phyloP scores from a whole-genome alignment of 1,140 invertebrate species.

The Holotrichia oblita region DNA sequence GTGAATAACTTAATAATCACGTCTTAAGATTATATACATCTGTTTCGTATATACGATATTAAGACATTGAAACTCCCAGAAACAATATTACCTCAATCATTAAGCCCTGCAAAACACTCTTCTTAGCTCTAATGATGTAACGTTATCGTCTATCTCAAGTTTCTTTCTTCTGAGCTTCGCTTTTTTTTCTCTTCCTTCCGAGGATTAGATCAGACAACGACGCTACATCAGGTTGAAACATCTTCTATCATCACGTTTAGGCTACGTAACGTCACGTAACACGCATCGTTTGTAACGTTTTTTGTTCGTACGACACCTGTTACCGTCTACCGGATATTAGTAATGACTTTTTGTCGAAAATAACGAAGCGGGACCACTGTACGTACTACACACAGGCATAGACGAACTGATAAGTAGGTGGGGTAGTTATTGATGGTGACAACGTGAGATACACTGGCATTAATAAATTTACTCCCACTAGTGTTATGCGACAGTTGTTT shows the following conservation, averaged over 20 bases:
- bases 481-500: too few relatives aligned
- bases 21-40: not conserved
- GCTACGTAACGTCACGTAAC: conserved; percentile 5
- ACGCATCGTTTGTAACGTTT: not conserved
- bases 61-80: not conserved
- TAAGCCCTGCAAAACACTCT: too few relatives aligned
- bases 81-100: too few relatives aligned
- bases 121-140: not conserved
- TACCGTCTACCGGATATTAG: conserved; percentile 19
- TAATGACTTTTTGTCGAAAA: conserved; percentile 17
- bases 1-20: not conserved
- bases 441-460: not conserved
- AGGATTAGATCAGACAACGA: not conserved
- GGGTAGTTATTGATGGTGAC: not conserved
- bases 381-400: not conserved
- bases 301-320: conserved; percentile 11
- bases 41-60: not conserved
- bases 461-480: too few relatives aligned
- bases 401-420: not conserved
- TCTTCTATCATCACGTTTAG: not conserved
- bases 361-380: not conserved
- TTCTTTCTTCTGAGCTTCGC: not conserved
- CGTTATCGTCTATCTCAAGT: not conserved
- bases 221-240: not conserved
- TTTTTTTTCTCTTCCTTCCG: not conserved